Evolutionary conservation across 2,113 vertebrate species (phyloP).

Genomic region (Conger conger): DNA sequence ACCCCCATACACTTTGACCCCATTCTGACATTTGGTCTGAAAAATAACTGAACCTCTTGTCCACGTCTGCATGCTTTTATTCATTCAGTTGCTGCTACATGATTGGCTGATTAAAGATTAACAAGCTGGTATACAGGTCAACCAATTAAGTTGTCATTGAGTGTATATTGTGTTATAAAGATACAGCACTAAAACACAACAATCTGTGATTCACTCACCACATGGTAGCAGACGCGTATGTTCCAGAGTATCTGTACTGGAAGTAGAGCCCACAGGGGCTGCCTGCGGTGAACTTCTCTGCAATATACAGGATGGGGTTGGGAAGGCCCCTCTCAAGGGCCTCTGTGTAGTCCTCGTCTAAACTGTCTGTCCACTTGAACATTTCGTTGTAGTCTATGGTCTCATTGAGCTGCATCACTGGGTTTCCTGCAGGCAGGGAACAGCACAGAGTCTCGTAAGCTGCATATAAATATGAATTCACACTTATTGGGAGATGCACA

Average conservation of each 20-base stretch:
- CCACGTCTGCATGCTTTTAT: no score
- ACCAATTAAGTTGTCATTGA: no score
- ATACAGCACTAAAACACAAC: neutral
- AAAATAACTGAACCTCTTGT: no score
- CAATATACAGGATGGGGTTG: slow-evolving; percentile 88
- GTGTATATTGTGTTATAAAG: no score
- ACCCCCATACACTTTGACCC: no score
- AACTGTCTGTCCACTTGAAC: slow-evolving; percentile 77
- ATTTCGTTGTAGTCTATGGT: slow-evolving; percentile 93
- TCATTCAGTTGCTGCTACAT: no score
- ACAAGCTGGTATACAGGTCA: no score
- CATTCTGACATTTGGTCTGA: no score
- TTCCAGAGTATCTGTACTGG: slow-evolving; percentile 81
- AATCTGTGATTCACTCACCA: slow-evolving; percentile 74
- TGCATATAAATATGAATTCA: neutral
- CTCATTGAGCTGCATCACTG: slow-evolving; percentile 85
- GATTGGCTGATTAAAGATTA: no score
- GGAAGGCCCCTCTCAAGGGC: slow-evolving; percentile 84
- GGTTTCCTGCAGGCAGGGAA: slow-evolving; percentile 70
- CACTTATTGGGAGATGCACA: neutral
- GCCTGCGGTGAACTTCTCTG: slow-evolving; percentile 82
- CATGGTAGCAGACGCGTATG: slow-evolving; percentile 81
- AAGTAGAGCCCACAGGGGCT: slow-evolving; percentile 78
- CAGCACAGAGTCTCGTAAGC: neutral
- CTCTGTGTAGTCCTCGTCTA: slow-evolving; percentile 66